Evolutionary conservation across 2,797 vertebrate genomes (phyloP).

Genomic region (Cryptoprocta ferox): DNA sequence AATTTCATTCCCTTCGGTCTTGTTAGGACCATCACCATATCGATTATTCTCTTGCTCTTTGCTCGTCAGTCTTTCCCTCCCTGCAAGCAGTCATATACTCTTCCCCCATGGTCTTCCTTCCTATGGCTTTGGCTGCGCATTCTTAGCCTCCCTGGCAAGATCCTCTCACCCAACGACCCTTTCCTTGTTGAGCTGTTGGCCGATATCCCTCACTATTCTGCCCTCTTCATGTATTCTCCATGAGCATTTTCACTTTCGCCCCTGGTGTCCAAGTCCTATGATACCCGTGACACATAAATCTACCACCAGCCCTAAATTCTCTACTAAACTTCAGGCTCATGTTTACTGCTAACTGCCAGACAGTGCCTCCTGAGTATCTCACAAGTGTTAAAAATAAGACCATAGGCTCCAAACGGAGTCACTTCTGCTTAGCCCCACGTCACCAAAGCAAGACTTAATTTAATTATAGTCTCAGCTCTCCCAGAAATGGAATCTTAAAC

Average conservation of each 20-base stretch:
- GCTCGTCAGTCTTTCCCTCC: accelerated
- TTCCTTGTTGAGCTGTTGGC: neutral
- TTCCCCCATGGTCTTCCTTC: neutral
- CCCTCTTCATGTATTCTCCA: neutral
- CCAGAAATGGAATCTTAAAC: neutral
- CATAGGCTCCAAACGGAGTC: neutral
- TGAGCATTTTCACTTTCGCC: neutral
- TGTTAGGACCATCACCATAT: neutral
- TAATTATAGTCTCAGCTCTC: neutral
- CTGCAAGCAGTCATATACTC: accelerated
- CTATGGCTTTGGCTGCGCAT: neutral
- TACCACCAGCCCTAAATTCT: neutral
- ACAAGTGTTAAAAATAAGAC: neutral
- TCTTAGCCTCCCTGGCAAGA: neutral
- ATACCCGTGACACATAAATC: neutral
- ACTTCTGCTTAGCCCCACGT: neutral
- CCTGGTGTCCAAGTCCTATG: neutral
- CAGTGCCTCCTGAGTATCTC: neutral
- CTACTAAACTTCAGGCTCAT: neutral
- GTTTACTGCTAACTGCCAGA: neutral
- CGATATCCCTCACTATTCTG: neutral
- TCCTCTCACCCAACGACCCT: neutral
- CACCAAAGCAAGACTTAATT: neutral
- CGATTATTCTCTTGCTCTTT: neutral
- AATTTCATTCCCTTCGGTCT: neutral